A percentile compares a stretch with the other conserved stretches of the same genome.
Conservation (phyloP, 1,140 invertebrate genomes). For the Drosophila athabasca region DNA sequence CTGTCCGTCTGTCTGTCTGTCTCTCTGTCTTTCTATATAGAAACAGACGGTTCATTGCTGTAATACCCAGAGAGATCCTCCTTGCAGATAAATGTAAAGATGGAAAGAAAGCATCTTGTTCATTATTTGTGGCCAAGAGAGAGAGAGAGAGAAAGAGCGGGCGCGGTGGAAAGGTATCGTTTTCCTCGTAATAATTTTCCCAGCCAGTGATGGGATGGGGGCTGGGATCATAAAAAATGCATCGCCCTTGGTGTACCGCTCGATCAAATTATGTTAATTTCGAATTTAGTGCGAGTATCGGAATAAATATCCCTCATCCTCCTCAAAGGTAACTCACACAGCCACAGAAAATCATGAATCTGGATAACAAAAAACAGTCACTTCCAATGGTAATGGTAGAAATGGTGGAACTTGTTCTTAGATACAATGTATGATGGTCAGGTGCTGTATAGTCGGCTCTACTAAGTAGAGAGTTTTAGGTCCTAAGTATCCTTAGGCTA, state of each 20-base stretch:
- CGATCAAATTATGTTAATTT: conserved; percentile 81
- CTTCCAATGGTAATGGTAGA: conserved; percentile 8
- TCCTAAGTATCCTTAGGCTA: too few species aligned
- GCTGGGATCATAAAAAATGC: conserved; percentile 65
- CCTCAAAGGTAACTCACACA: conserved; percentile 31
- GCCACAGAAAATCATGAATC: conserved; percentile 1
- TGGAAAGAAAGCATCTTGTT: conserved; percentile 76
- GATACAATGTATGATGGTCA: too few species aligned
- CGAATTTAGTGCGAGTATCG: conserved; percentile 72
- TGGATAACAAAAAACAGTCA: not conserved
- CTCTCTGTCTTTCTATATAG: not conserved
- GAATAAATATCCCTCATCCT: conserved; percentile 46
- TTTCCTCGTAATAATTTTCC: conserved; percentile 80
- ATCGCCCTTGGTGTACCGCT: conserved; percentile 70
- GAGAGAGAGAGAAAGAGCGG: not conserved
- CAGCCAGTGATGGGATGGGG: conserved; percentile 21
- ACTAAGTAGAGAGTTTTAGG: too few species aligned
- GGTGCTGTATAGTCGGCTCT: too few species aligned
- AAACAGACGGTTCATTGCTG: conserved; percentile 16
- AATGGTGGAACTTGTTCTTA: not conserved
- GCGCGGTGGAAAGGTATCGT: conserved; percentile 63
- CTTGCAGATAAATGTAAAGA: conserved; percentile 57
- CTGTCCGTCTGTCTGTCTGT: too few species aligned
- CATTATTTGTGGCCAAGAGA: conserved; percentile 48
- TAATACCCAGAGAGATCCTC: conserved; percentile 66